These are phyloP conservation scores for Keiferia lycopersicella DNA, from an alignment of 2,888 invertebrate species.

Conservation along the genomic window DNA sequence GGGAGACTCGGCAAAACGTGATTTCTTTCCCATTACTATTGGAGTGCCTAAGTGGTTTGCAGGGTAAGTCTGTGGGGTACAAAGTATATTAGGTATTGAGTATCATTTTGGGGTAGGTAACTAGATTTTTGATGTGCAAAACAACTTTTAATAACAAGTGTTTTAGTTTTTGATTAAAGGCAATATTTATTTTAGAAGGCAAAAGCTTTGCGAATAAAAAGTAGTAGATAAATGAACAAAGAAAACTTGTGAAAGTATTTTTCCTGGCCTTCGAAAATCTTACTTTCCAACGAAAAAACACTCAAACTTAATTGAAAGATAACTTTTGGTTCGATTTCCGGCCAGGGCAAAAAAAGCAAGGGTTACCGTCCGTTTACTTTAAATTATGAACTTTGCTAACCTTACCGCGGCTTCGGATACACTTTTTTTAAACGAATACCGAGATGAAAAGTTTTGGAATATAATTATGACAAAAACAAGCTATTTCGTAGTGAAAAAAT, in stretches of 20 bases:
- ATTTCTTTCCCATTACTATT: conserved; percentile 66
- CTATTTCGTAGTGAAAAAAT: neutral
- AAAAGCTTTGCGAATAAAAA: neutral
- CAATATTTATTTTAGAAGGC: neutral
- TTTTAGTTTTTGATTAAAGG: neutral
- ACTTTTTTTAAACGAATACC: conserved; percentile 17
- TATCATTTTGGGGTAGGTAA: neutral
- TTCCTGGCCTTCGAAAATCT: conserved; percentile 39
- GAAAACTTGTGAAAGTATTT: neutral
- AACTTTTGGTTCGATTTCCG: conserved; percentile 59
- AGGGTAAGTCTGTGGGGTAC: conserved; percentile 35
- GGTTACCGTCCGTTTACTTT: conserved; percentile 66
- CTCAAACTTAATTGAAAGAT: conserved; percentile 73
- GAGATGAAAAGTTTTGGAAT: conserved; percentile 22
- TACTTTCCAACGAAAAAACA: conserved; percentile 42
- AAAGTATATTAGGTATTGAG: conserved; percentile 27
- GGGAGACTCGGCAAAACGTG: conserved; percentile 46
- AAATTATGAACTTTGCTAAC: conserved; percentile 53
- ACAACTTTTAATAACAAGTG: too few relatives aligned
- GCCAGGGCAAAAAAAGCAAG: conserved; percentile 57
- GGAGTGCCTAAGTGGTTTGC: conserved; percentile 48
- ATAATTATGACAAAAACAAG: neutral
- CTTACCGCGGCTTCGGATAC: conserved; percentile 35
- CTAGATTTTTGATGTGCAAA: neutral
- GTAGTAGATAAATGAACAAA: neutral